These are phyloP conservation scores for Zosterops japonicus DNA, from an alignment of 2,113 vertebrate genomes.

Conservation along the genomic window DNA sequence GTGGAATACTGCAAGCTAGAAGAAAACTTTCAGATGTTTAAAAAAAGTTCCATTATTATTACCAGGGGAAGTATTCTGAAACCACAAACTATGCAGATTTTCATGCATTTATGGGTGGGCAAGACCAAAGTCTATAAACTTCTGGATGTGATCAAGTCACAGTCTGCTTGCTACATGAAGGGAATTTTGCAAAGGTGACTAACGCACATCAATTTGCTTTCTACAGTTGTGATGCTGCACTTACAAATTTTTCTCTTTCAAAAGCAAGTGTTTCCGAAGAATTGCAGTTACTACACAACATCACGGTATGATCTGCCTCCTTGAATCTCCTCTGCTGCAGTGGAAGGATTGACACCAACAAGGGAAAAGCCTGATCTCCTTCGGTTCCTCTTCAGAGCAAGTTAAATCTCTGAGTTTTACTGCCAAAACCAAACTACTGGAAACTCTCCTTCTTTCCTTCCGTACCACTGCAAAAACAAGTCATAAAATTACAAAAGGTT, in stretches of 20 bases:
- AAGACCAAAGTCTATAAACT: background rate
- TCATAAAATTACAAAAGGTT: background rate
- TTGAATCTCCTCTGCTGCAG: background rate
- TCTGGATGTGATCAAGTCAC: background rate
- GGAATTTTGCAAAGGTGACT: background rate
- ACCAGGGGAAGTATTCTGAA: background rate
- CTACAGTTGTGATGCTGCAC: background rate
- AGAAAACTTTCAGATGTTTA: background rate
- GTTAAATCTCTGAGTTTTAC: background rate
- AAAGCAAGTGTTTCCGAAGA: background rate
- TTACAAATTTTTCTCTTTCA: background rate
- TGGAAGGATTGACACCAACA: background rate
- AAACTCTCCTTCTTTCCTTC: background rate
- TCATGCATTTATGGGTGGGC: background rate
- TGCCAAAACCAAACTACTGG: background rate
- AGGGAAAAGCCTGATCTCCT: background rate
- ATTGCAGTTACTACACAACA: background rate
- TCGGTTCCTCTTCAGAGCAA: background rate
- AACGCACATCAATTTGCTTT: background rate
- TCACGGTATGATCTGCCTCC: background rate
- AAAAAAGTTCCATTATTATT: constrained; percentile 14
- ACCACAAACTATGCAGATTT: background rate
- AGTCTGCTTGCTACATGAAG: background rate
- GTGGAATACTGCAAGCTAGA: background rate
- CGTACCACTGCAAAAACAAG: background rate